phyloP scores from a whole-genome alignment of 92 coral and sea anemone species.

The Galaxea fascicularis region DNA sequence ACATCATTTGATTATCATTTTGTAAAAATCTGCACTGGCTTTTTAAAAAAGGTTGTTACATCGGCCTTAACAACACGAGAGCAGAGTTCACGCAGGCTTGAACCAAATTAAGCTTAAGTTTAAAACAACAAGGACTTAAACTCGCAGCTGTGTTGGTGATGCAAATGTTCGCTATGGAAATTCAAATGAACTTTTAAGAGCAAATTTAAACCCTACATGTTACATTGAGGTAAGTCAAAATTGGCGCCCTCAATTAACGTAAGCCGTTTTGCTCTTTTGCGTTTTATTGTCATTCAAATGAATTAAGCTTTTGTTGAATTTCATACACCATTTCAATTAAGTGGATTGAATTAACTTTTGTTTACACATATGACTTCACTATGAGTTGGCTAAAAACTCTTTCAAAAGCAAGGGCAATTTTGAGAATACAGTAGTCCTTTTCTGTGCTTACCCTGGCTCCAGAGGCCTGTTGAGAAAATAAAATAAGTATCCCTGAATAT shows the following conservation, averaged over 20 bases:
- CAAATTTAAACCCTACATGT: too few relatives aligned
- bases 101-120: too few relatives aligned
- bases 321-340: neutral
- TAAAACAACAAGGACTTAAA: too few relatives aligned
- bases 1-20: neutral
- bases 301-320: neutral
- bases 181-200: neutral
- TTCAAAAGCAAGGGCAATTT: too few relatives aligned
- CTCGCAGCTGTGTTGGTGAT: too few relatives aligned
- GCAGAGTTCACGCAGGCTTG: too few relatives aligned
- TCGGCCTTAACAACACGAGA: neutral
- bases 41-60: neutral
- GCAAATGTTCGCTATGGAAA: neutral
- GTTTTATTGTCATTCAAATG: conserved; percentile 18
- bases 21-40: neutral
- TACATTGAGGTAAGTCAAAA: neutral
- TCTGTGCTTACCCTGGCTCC: too few relatives aligned
- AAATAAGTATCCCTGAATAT: too few relatives aligned
- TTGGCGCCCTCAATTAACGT: conserved; percentile 24
- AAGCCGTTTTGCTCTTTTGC: neutral
- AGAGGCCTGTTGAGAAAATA: too few relatives aligned
- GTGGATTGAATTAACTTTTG: neutral
- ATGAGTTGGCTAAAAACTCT: too few relatives aligned
- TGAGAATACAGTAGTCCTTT: too few relatives aligned
- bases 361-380: neutral